Evolutionary conservation across 2,113 vertebrate genomes (phyloP).

Genomic region (Sebastes fasciatus): DNA sequence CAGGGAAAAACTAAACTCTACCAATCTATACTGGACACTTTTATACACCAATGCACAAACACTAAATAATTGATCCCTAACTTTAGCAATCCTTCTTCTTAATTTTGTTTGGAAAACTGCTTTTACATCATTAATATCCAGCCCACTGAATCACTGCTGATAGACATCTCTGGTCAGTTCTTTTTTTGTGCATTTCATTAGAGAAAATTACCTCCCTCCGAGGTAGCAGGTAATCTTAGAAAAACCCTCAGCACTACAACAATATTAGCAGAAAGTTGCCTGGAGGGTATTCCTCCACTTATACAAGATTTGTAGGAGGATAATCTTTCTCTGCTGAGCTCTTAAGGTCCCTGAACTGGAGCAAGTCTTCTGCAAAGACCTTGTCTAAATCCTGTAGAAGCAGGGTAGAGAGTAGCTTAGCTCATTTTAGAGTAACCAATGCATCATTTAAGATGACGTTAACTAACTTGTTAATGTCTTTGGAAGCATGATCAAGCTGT

Average conservation of each 20-base stretch:
- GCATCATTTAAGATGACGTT: constrained; percentile 19
- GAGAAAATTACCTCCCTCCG: constrained; percentile 15
- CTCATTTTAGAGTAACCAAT: not conserved
- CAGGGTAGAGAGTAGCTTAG: not conserved
- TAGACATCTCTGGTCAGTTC: not conserved
- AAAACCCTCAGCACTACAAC: constrained; percentile 11
- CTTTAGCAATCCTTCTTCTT: not conserved
- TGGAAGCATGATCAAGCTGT: constrained; percentile 16
- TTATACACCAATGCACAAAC: constrained; percentile 2
- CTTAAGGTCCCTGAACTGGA: not conserved
- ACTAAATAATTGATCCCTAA: not conserved
- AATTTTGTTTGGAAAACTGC: not conserved
- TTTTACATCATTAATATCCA: constrained; percentile 18
- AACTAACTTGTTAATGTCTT: constrained; percentile 20
- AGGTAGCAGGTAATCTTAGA: constrained; percentile 24
- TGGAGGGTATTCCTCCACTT: constrained; percentile 20
- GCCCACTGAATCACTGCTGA: constrained; percentile 4
- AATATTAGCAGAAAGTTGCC: constrained; percentile 5
- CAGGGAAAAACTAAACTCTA: constrained; percentile 5
- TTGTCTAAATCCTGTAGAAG: constrained; percentile 25
- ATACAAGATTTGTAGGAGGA: constrained; percentile 27
- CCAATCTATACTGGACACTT: not conserved
- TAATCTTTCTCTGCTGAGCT: constrained; percentile 25
- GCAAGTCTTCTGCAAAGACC: not conserved
- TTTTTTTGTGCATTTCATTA: constrained; percentile 28